A percentile compares a stretch with the other conserved stretches of the same genome.
Conservation (phyloP, 2,113 vertebrate genomes). For the Paracanthobrama guichenoti region DNA sequence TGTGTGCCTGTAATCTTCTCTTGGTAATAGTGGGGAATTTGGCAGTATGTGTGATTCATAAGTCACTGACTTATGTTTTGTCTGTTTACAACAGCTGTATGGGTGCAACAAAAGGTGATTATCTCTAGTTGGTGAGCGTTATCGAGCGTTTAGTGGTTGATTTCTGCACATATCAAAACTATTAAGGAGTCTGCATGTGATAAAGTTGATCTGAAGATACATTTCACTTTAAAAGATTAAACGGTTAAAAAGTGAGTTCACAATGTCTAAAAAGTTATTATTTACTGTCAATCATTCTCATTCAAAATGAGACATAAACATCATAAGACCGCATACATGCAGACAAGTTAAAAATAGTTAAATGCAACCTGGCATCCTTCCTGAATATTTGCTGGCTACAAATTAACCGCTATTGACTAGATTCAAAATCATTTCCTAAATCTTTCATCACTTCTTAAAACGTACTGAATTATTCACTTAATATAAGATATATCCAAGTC, state of each 20-base stretch:
- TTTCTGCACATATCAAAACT: slow-evolving; percentile 58
- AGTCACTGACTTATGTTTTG: slow-evolving; percentile 66
- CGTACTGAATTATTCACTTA: slow-evolving; percentile 38
- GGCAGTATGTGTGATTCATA: slow-evolving; percentile 68
- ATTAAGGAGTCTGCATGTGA: neutral
- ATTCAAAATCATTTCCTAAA: slow-evolving; percentile 22
- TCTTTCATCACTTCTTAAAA: slow-evolving; percentile 32
- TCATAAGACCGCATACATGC: slow-evolving; percentile 2
- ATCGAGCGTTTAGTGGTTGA: slow-evolving; percentile 69
- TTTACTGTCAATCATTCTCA: slow-evolving; percentile 40
- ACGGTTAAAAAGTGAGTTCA: slow-evolving; percentile 13
- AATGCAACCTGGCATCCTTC: neutral
- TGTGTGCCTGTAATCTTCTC: slow-evolving; percentile 16
- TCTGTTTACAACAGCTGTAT: slow-evolving; percentile 71
- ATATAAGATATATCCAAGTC: slow-evolving; percentile 16
- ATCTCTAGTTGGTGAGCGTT: slow-evolving; percentile 66
- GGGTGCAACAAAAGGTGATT: slow-evolving; percentile 71
- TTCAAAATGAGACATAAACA: slow-evolving; percentile 11
- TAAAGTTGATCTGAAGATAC: neutral
- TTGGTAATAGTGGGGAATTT: slow-evolving; percentile 53
- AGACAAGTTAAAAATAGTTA: neutral
- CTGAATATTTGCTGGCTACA: slow-evolving; percentile 8
- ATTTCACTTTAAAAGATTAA: slow-evolving; percentile 18
- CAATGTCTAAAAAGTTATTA: slow-evolving; percentile 1
- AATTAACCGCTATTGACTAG: neutral